phyloP scores from a whole-genome alignment of 2,888 invertebrate species.

The Chrysina gloriosa region DNA sequence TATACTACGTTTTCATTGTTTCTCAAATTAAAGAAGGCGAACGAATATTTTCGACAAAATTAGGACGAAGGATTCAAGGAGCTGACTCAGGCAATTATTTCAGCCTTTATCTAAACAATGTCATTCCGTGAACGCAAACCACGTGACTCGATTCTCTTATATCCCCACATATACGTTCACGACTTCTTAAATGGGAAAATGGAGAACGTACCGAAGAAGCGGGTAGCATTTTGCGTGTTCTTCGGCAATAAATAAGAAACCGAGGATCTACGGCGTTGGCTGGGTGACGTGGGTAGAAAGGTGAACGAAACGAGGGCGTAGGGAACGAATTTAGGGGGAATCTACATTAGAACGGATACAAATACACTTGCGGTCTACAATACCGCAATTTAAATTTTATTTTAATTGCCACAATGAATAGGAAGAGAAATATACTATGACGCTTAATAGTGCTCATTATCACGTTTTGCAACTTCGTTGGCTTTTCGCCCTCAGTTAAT shows the following conservation, averaged over 20 bases:
- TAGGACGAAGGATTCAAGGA: slow-evolving; percentile 20
- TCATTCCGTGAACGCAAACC: slow-evolving; percentile 44
- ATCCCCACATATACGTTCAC: slow-evolving; percentile 35
- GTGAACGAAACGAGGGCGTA: slow-evolving; percentile 9
- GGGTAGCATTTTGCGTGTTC: slow-evolving; percentile 36
- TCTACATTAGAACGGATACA: slow-evolving; percentile 1
- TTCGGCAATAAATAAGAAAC: slow-evolving; percentile 36
- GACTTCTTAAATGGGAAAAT: slow-evolving; percentile 32
- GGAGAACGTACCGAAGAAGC: slow-evolving; percentile 10
- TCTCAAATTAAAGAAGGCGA: slow-evolving; percentile 5
- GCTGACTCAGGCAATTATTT: slow-evolving; percentile 39
- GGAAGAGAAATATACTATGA: slow-evolving; percentile 26
- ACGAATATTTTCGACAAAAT: slow-evolving; percentile 3
- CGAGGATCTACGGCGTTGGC: slow-evolving; percentile 17
- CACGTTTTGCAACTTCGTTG: slow-evolving; percentile 16
- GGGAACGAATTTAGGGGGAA: neutral
- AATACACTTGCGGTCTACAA: slow-evolving; percentile 31
- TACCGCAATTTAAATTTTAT: slow-evolving; percentile 33
- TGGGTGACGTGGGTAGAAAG: slow-evolving; percentile 30
- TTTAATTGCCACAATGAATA: slow-evolving; percentile 36
- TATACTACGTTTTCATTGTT: slow-evolving; percentile 11
- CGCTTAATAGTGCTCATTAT: slow-evolving; percentile 38
- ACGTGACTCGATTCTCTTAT: slow-evolving; percentile 50
- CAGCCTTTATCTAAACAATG: slow-evolving; percentile 46
- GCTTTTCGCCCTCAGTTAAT: slow-evolving; percentile 21